A percentile compares a stretch with the other conserved stretches of the same genome.
Evolutionary conservation across 2,888 invertebrate genomes (phyloP).

Genomic region (Pocota personata): DNA sequence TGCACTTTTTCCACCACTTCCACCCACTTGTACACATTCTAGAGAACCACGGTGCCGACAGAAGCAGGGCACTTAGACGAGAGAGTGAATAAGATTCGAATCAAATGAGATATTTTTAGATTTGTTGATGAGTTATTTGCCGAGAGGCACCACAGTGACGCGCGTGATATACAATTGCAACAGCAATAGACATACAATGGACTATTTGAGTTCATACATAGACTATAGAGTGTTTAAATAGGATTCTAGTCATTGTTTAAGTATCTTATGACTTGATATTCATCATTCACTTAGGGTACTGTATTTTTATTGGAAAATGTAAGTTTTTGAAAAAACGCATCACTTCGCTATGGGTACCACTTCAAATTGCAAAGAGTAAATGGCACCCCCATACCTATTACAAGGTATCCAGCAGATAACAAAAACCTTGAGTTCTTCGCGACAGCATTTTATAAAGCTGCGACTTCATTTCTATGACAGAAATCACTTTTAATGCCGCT

Average conservation of each 20-base stretch:
- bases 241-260: neutral
- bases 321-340: no score
- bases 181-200: neutral
- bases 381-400: no score
- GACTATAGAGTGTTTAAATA: slow-evolving; percentile 12
- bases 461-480: no score
- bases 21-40: slow-evolving; percentile 30
- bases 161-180: neutral
- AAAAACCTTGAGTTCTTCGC: no score
- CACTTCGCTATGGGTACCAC: no score
- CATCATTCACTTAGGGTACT: neutral
- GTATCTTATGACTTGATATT: neutral
- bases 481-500: no score
- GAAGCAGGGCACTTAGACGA: slow-evolving; percentile 11
- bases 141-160: slow-evolving; percentile 24
- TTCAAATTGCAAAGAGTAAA: no score
- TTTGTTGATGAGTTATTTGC: slow-evolving; percentile 45
- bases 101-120: slow-evolving; percentile 54
- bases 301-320: no score
- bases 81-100: slow-evolving; percentile 16
- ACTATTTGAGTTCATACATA: neutral
- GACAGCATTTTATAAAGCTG: no score
- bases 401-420: no score
- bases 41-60: slow-evolving; percentile 1
- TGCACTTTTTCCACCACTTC: neutral